phyloP scores from a whole-genome alignment of 2,113 vertebrate genomes.

The Phylloscopus trochilus region DNA sequence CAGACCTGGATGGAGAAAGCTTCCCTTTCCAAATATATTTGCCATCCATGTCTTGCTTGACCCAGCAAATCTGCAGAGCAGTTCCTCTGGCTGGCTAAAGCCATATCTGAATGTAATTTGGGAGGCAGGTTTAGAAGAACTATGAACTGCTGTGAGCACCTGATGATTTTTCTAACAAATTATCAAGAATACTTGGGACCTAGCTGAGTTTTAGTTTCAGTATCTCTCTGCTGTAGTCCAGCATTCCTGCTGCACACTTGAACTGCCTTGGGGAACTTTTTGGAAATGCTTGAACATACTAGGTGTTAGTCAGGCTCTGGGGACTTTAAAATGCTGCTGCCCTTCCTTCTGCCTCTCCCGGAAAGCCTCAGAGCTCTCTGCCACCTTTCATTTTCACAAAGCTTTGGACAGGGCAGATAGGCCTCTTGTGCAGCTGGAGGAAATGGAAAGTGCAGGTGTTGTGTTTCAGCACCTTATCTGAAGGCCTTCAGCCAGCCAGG shows the following conservation, averaged over 20 bases:
- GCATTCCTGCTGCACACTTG: background rate
- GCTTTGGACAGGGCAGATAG: background rate
- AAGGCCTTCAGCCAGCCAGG: background rate
- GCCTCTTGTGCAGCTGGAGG: background rate
- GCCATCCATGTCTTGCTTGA: background rate
- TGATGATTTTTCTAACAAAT: background rate
- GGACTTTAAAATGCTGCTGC: background rate
- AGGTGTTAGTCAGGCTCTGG: background rate
- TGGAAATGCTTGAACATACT: background rate
- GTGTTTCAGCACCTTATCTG: conserved; percentile 17
- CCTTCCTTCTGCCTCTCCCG: background rate
- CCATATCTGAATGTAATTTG: background rate
- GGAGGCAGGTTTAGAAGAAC: background rate
- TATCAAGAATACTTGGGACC: background rate
- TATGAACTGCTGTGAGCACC: background rate
- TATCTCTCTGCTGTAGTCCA: background rate
- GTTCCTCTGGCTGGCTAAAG: background rate
- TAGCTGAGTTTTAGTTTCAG: background rate
- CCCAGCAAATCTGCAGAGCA: background rate
- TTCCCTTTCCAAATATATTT: background rate
- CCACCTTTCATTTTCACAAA: background rate
- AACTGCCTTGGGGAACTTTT: background rate
- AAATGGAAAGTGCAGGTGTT: background rate
- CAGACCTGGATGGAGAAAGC: background rate
- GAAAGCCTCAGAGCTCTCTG: background rate